Percentiles rank a stretch among this genome's conserved stretches.
Evolutionary conservation across 2,113 vertebrate species (phyloP).

Genomic region (Channa argus): DNA sequence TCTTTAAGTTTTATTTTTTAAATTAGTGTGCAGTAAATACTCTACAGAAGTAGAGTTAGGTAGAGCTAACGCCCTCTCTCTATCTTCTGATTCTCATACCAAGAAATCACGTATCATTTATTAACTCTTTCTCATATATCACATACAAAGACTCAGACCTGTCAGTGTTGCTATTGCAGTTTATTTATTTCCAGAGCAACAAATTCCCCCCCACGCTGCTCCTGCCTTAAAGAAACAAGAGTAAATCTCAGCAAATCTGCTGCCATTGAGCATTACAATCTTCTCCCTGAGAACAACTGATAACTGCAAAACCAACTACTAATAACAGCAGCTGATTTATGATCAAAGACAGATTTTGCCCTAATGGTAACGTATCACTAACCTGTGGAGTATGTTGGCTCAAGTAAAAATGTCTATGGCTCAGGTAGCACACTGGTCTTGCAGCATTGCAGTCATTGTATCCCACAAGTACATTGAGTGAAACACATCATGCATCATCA

Average conservation of each 20-base stretch:
- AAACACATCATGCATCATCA: no score
- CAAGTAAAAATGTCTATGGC: background rate
- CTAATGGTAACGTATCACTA: constrained; percentile 14
- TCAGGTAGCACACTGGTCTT: no score
- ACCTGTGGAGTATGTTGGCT: background rate
- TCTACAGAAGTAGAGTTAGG: no score
- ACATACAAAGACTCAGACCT: constrained; percentile 7
- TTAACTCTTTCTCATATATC: constrained; percentile 11
- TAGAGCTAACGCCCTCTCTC: no score
- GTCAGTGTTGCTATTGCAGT: constrained; percentile 26
- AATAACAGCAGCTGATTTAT: constrained; percentile 54
- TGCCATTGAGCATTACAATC: constrained; percentile 45
- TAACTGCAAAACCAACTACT: constrained; percentile 1
- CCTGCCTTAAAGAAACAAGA: constrained; percentile 80
- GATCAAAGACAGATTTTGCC: background rate
- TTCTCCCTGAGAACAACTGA: constrained; percentile 63
- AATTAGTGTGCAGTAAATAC: no score
- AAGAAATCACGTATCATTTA: constrained; percentile 7
- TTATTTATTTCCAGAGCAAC: constrained; percentile 58
- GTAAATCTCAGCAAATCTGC: constrained; percentile 69
- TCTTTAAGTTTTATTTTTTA: background rate
- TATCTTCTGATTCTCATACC: background rate
- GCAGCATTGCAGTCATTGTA: no score
- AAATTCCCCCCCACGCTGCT: constrained; percentile 49
- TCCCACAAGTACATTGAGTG: no score